A percentile compares a stretch with the other conserved stretches of the same genome.
Conservation (phyloP, 2,888 invertebrate species). For the Cheilosia pagana region DNA sequence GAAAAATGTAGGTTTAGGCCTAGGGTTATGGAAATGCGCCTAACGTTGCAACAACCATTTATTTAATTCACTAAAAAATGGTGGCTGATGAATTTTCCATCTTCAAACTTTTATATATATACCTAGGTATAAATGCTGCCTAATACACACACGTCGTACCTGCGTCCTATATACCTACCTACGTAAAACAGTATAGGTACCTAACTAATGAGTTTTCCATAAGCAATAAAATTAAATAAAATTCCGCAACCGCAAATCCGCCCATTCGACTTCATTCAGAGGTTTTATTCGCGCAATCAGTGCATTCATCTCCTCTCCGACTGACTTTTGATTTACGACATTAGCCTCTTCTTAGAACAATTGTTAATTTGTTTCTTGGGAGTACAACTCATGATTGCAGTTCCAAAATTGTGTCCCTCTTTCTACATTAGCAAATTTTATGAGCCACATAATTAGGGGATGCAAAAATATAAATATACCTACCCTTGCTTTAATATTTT, state of each 20-base stretch:
- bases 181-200: no score
- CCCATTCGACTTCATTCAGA: background rate
- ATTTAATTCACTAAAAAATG: no score
- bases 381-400: background rate
- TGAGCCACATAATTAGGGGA: background rate
- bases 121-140: no score
- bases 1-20: no score
- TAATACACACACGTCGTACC: no score
- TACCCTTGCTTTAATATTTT: background rate
- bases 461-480: background rate
- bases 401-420: background rate
- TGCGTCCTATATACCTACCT: no score
- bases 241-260: constrained; percentile 16
- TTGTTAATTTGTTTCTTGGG: background rate
- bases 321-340: background rate
- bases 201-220: background rate
- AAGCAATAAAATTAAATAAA: constrained; percentile 12
- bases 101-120: no score
- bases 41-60: no score
- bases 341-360: background rate
- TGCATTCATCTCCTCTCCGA: background rate
- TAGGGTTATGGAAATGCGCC: no score
- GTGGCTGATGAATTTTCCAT: no score
- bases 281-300: no score
- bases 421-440: background rate